Evolutionary conservation across 1,140 invertebrate species (phyloP).

Genomic region (Ptiloglossa arizonensis): DNA sequence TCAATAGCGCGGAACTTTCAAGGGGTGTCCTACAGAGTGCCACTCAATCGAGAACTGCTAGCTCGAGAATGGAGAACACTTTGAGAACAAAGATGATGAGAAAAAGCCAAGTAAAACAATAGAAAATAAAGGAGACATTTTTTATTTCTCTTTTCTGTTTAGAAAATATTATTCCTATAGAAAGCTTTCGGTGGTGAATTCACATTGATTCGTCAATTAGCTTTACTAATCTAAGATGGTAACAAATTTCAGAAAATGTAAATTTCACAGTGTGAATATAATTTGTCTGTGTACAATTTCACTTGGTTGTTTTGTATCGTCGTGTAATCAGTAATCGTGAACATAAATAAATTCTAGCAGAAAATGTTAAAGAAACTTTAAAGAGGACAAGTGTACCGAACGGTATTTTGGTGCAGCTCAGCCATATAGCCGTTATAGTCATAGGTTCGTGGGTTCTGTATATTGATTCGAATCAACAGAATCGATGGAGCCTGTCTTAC

Average conservation of each 20-base stretch:
- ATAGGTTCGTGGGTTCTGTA: not conserved
- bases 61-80: conserved; percentile 30
- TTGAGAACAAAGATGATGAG: conserved; percentile 9
- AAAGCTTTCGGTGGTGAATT: not conserved
- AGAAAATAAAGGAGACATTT: not conserved
- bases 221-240: not conserved
- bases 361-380: too few species aligned
- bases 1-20: conserved; percentile 40
- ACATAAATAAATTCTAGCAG: not conserved
- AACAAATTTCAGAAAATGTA: too few species aligned
- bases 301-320: too few species aligned
- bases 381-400: not conserved
- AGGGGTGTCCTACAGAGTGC: conserved; percentile 24
- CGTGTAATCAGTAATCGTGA: not conserved
- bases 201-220: not conserved
- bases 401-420: not conserved
- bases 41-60: conserved; percentile 24
- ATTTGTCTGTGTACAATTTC: too few species aligned
- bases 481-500: conserved; percentile 41
- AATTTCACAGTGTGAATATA: too few species aligned
- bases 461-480: conserved; percentile 38
- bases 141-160: not conserved
- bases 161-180: not conserved
- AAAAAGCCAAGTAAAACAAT: conserved; percentile 15
- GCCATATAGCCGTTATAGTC: not conserved